Evolutionary conservation across 1,140 invertebrate genomes (phyloP), one percentile per base, ranked within the genome.

Genomic region (Ostrea denselamellosa): DNA sequence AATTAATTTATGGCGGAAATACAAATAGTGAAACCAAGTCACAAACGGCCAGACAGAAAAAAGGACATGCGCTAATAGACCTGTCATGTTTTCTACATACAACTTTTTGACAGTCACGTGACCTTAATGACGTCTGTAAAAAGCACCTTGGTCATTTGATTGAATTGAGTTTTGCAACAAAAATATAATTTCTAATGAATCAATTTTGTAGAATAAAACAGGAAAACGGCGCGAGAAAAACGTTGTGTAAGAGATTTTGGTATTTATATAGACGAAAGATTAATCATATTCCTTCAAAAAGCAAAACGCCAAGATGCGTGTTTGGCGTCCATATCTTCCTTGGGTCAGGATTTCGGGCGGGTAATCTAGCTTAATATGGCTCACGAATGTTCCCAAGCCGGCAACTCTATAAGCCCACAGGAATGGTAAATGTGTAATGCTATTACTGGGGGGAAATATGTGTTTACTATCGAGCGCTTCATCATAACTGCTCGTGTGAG

Each of bases 401-500:
- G 82, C 44, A 53, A 83, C 82, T 19, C n/a, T 28, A 52, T 8
- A n/a, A n/a, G 51, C 82, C 19, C 44, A 53, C 19, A 54, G 82
- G 82, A 83, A 83, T 83, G 82, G 52, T 22, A 52, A 52, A 83
- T 34, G 52, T 83, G 44, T 83, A 52, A 83, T 83, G 82, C 82
- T 83, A n/a, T 83, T 52, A 83, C 82, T 83, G 17, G 52, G 82
- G 82, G 44, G 19, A 28, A 83, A 53, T 85, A 52, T 85, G 83
- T 85, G 83, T 85, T 85, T 85, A 54, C 83, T 85, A 85, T 85
- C 83, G n/a, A 56, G 51, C 83, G 28, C 34, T 68, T 85, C 68
- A 87, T 65, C 85, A 53, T 54, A 52, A 81, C 86, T 56, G 89
- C 86, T 89, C 89, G 89, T 89, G 89, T 89, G 86, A 86, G 85